Evolutionary conservation across 2,888 invertebrate species (phyloP).

Genomic region (Chaitophorus viminalis): DNA sequence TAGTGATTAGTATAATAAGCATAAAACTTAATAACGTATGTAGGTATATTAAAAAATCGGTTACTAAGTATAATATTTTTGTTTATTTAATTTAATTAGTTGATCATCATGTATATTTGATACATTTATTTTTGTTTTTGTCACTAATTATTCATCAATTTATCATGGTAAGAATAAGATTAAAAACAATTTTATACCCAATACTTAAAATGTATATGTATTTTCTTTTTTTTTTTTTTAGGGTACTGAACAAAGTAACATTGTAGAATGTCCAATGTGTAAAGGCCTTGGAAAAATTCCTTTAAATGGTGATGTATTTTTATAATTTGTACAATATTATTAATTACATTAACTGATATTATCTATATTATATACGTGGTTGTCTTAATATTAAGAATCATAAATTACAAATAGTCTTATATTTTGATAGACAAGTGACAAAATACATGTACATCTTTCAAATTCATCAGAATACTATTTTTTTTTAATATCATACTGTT

Average conservation of each 20-base stretch:
- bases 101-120: neutral
- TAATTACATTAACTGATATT: too few species aligned
- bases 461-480: too few species aligned
- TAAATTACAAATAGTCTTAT: too few species aligned
- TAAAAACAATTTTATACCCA: neutral
- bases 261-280: conserved; percentile 36
- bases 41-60: neutral
- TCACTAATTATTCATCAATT: neutral
- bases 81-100: neutral
- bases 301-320: conserved; percentile 11
- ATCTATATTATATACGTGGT: too few species aligned
- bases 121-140: neutral
- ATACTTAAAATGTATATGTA: neutral
- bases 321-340: neutral
- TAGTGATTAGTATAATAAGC: too few species aligned
- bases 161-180: neutral
- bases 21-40: too few species aligned
- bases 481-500: too few species aligned
- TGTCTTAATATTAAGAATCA: too few species aligned
- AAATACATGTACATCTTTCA: too few species aligned
- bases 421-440: too few species aligned
- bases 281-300: conserved; percentile 35
- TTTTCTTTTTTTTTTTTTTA: too few species aligned
- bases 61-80: neutral
- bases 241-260: neutral